These are phyloP conservation scores for Mnemiopsis leidyi DNA, from an alignment of 37 sponge, comb jelly and placozoan species.

Conservation along the genomic window DNA sequence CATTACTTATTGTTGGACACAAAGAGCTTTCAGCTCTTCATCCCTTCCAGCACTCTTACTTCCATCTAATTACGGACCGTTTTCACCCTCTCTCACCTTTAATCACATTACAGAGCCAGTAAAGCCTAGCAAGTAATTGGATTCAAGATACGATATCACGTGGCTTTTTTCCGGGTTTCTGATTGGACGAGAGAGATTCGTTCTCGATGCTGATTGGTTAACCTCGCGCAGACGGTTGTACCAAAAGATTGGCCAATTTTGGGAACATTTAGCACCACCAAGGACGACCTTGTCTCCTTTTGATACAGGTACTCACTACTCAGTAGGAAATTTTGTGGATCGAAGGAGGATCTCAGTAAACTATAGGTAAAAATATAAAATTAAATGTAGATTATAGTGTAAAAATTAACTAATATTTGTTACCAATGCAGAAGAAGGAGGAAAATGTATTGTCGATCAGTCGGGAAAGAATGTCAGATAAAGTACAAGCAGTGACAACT, in stretches of 20 bases:
- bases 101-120: neutral
- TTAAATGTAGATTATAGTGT: too few relatives aligned
- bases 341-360: too few relatives aligned
- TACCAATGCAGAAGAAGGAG: too few relatives aligned
- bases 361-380: too few relatives aligned
- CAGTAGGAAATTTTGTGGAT: too few relatives aligned
- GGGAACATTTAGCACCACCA: neutral
- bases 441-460: too few relatives aligned
- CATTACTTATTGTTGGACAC: neutral
- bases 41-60: neutral
- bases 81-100: neutral
- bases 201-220: neutral
- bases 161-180: neutral
- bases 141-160: neutral
- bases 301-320: too few relatives aligned
- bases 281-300: neutral
- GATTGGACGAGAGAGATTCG: neutral
- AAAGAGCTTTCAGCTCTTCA: neutral
- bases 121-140: neutral
- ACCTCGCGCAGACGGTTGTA: neutral
- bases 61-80: neutral
- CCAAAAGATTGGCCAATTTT: neutral
- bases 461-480: too few relatives aligned
- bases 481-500: too few relatives aligned
- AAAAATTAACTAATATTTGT: too few relatives aligned